These are phyloP conservation scores for Gnathochromis pfefferi DNA, from an alignment of 2,113 vertebrate genomes.

Conservation along the genomic window DNA sequence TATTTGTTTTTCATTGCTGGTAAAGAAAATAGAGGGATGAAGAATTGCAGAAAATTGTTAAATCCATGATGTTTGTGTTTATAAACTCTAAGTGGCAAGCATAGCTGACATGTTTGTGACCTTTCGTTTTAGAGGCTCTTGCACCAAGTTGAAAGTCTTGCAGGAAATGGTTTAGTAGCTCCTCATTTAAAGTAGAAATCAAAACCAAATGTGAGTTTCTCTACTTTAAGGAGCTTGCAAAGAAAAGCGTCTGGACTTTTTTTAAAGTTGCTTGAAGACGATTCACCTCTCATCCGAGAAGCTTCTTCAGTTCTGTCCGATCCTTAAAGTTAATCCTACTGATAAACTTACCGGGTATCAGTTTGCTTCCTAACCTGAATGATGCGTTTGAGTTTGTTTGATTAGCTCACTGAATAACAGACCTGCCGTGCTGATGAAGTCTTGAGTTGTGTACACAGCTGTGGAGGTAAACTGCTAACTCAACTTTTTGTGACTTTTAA, in stretches of 20 bases:
- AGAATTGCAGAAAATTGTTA: background rate
- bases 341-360: background rate
- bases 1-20: background rate
- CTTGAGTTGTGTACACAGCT: background rate
- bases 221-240: fast-evolving
- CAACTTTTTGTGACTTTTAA: background rate
- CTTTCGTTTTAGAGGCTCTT: background rate
- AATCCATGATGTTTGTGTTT: fast-evolving
- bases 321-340: background rate
- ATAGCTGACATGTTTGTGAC: background rate
- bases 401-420: background rate
- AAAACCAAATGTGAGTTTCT: background rate
- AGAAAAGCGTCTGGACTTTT: background rate
- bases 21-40: background rate
- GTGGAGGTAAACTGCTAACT: background rate
- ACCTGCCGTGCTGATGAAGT: background rate
- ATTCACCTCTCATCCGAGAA: background rate
- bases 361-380: background rate
- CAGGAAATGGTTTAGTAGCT: background rate
- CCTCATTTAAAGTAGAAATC: background rate
- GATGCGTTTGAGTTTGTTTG: background rate
- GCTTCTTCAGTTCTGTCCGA: background rate
- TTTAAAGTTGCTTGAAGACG: background rate
- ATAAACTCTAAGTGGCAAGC: background rate
- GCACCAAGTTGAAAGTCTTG: background rate